A percentile compares a stretch with the other conserved stretches of the same genome.
Evolutionary conservation across 2,888 invertebrate genomes (phyloP).

Genomic region (Drosophila helvetica): DNA sequence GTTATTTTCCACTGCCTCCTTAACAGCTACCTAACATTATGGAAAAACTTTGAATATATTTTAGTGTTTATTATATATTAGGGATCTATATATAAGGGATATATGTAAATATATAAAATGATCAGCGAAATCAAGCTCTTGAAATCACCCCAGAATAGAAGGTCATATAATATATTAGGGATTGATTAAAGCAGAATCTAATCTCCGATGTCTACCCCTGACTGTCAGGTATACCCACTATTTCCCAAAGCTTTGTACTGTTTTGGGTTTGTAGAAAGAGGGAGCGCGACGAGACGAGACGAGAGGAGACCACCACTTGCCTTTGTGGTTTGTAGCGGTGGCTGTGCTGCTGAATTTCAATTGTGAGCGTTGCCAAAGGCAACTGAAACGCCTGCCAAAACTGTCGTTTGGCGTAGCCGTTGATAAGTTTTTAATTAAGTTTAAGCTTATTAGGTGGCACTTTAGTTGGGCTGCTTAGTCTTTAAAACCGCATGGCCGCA

Average conservation of each 20-base stretch:
- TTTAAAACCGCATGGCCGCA: constrained; percentile 18
- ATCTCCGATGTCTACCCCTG: too few relatives aligned
- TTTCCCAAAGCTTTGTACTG: constrained; percentile 4
- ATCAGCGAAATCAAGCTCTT: too few relatives aligned
- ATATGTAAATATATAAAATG: too few relatives aligned
- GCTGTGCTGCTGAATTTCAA: background rate
- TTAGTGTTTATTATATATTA: too few relatives aligned
- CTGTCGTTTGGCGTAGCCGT: constrained; percentile 55
- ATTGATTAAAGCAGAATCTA: too few relatives aligned
- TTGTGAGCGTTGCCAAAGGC: constrained; percentile 40
- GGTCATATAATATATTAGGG: too few relatives aligned
- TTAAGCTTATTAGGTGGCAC: constrained; percentile 71
- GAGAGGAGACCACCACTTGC: background rate
- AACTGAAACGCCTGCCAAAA: constrained; percentile 48
- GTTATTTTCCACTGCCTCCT: too few relatives aligned
- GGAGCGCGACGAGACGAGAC: background rate
- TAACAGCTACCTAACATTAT: too few relatives aligned
- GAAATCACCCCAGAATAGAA: too few relatives aligned
- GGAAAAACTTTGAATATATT: too few relatives aligned
- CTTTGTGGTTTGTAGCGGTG: background rate
- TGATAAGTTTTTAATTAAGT: constrained; percentile 76
- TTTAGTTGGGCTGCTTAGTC: constrained; percentile 42
- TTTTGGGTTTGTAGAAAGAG: background rate
- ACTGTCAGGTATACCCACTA: background rate
- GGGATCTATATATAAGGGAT: too few relatives aligned